Evolutionary conservation across 2,113 vertebrate genomes (phyloP).

Genomic region (Chiloscyllium plagiosum): DNA sequence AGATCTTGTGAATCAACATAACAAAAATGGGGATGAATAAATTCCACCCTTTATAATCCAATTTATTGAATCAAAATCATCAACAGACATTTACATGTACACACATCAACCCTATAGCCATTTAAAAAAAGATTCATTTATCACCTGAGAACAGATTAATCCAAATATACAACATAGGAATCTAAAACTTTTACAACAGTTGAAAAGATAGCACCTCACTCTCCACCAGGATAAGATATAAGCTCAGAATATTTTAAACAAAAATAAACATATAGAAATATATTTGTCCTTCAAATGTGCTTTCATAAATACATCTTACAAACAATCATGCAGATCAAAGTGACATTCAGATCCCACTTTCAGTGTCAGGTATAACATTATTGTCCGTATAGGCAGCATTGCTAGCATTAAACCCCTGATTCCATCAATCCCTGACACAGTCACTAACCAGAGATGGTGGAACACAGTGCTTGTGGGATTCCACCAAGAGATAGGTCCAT

Average conservation of each 20-base stretch:
- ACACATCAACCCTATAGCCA: not conserved
- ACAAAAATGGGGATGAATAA: too few relatives aligned
- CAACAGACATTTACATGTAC: not conserved
- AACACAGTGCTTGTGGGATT: not conserved
- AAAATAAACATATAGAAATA: not conserved
- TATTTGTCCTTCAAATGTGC: not conserved
- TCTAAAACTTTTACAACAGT: not conserved
- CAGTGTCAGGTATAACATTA: not conserved
- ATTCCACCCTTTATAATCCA: not conserved
- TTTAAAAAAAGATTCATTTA: not conserved
- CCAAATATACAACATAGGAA: not conserved
- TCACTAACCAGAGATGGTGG: not conserved
- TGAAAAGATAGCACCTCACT: not conserved
- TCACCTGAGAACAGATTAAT: not conserved
- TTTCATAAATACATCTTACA: not conserved
- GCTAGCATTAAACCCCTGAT: not conserved
- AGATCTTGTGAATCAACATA: too few relatives aligned
- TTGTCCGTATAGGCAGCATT: not conserved
- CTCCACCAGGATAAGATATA: not conserved
- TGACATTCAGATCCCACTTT: not conserved
- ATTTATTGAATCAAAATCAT: not conserved
- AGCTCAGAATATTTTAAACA: not conserved
- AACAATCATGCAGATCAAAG: not conserved
- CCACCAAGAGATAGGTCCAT: not conserved
- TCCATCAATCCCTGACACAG: not conserved